Evolutionary conservation across 2,113 vertebrate species (phyloP), one percentile per base, ranked within the genome.

Genomic region (Alouatta palliata): DNA sequence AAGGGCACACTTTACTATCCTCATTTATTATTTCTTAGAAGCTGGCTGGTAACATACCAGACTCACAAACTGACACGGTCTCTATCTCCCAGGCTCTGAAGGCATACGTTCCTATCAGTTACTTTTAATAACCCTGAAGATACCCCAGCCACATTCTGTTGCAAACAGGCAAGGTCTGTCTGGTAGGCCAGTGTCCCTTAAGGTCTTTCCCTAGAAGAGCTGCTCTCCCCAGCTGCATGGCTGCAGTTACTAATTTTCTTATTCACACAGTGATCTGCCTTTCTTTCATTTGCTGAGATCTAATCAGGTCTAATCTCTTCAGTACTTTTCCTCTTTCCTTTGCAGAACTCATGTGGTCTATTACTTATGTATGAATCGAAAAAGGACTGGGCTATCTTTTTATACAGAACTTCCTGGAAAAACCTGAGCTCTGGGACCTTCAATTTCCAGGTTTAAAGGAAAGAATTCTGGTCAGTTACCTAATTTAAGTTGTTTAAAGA

Each of bases 101-200:
- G 83, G 90, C 47, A 93, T 40, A 79, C 71, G 52, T 71, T 95
- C 32, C 37, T 98, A 84, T 95, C 71, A 52, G 81, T 88, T 84
- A 71, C 87, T 95, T 93, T 90, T 95, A 97, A 92, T 96, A 88
- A 92, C 66, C 49, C 47, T 40, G 32, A 71, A 83, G 96, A 95
- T 66, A 93, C 13, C 49, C 17, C 43, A 13, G 90, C 58, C 47
- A 61, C 37, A 66, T 19, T 87, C 54, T 58, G 76, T 8, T 37
- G 49, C 81, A 80, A 91, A 85, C 20, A 84, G 71, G 16, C 43
- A 30, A 2, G 40, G 54, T 87, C 77, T 7, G 68, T 87, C 75
- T 1, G 64, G 19, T 52, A 61, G 52, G 70, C 56, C 87, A 64
- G 76, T 0, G 0, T 32, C 95, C n/a, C 89, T 21, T 14, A 8